Conservation (phyloP, 2,113 vertebrate genomes). For the Apodemus speciosus region DNA sequence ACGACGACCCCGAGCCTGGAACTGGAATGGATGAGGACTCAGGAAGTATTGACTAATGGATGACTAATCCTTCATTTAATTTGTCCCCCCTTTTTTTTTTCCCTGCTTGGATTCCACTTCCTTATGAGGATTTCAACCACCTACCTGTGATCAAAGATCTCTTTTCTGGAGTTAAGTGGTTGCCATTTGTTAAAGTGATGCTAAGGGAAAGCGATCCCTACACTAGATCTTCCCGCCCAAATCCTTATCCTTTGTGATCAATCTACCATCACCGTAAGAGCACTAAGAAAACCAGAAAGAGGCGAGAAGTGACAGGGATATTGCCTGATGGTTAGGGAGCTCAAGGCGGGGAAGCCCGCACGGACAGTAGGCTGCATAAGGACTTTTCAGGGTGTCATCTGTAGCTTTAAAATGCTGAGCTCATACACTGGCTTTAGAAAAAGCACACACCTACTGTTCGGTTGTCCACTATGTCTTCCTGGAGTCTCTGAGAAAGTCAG, state of each 20-base stretch:
- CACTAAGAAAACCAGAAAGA: not conserved
- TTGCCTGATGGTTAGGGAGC: not conserved
- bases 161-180: conserved; percentile 12
- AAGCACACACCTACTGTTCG: not conserved
- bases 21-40: not conserved
- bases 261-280: not conserved
- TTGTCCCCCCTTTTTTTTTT: not conserved
- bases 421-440: conserved; percentile 1
- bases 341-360: not conserved
- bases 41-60: not conserved
- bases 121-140: conserved; percentile 19
- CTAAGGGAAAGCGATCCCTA: not conserved
- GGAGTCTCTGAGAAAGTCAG: not conserved
- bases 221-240: not conserved
- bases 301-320: not conserved
- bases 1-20: not conserved
- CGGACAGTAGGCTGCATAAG: not conserved
- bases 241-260: not conserved
- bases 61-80: not conserved
- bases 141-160: not conserved
- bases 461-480: not conserved
- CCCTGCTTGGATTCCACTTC: not conserved
- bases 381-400: not conserved
- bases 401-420: not conserved
- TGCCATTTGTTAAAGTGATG: conserved; percentile 8